Evolutionary conservation across 2,797 vertebrate genomes (phyloP), one percentile per base, ranked within the genome.

Genomic region (Neostethus bicornis): DNA sequence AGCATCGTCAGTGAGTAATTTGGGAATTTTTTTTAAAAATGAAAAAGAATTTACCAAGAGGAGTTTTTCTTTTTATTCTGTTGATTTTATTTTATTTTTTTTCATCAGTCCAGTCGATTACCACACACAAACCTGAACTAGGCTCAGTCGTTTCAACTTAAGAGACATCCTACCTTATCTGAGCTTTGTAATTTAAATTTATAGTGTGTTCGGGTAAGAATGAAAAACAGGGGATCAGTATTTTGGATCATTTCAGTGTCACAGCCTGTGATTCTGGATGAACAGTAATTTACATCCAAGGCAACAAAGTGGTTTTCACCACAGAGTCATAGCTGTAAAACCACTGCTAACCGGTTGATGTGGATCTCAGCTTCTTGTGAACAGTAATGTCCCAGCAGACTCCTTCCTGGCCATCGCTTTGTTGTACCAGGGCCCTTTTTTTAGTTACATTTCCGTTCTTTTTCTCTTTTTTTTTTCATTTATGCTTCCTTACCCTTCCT

Each of bases 251-350:
- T 62, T 62, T 69, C 52, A 14, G 51, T 73, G 77, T 84, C 75
- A 75, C 75, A 79, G 72, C 66, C 61, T 72, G 50, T 74, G 73
- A 73, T 79, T 84, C 75, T 74, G 73, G 79, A 81, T 62, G 81
- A 87, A 85, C 77, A 79, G 78, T 88, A 80, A 90, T 88, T 88
- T 88, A 83, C 82, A 84, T 89, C 84, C 76, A 32, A 79, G 82
- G 82, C 77, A 88, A 89, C 88, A 85, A 85, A 89, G 83, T 89
- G 85, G 83, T 86, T 90, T 85, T 78, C 70, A 77, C 82, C 87
- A 67, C 86, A 87, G 73, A 81, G 84, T 87, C 84, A 85, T 85
- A 86, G 87, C 87, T 85, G 89, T 86, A 87, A 89, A 90, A 87
- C 85, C 89, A 25, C 79, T 64, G 79, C 81, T 81, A 84, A 87